These are phyloP conservation scores for Hemithea aestivaria DNA, from an alignment of 2,888 invertebrate species.

Conservation along the genomic window DNA sequence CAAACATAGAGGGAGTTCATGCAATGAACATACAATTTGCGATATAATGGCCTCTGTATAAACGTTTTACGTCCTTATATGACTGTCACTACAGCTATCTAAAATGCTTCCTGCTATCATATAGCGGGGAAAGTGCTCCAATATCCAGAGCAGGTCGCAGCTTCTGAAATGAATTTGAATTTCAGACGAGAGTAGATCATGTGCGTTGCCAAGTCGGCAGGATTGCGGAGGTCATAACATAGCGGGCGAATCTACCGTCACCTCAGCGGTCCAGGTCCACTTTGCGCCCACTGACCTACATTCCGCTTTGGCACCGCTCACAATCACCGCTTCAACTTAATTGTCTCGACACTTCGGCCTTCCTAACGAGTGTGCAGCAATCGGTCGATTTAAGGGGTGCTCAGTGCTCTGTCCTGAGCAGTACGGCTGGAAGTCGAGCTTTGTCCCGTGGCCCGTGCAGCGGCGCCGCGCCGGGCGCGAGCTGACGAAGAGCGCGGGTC, in stretches of 20 bases:
- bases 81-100: slow-evolving; percentile 10
- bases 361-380: slow-evolving; percentile 76
- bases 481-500: slow-evolving; percentile 37
- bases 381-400: slow-evolving; percentile 70
- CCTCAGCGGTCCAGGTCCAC: slow-evolving; percentile 67
- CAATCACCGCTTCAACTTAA: slow-evolving; percentile 79
- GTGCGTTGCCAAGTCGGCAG: slow-evolving; percentile 54
- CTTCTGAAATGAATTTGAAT: slow-evolving; percentile 33
- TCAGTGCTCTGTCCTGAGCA: slow-evolving; percentile 46
- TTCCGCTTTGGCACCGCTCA: slow-evolving; percentile 76
- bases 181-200: slow-evolving; percentile 32
- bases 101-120: slow-evolving; percentile 6
- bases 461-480: neutral
- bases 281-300: slow-evolving; percentile 72
- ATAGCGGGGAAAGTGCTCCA: slow-evolving; percentile 18
- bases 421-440: slow-evolving; percentile 38
- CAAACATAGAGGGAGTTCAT: slow-evolving; percentile 26
- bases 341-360: slow-evolving; percentile 76
- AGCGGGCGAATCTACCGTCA: slow-evolving; percentile 52
- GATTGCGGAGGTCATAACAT: slow-evolving; percentile 51
- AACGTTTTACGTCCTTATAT: slow-evolving; percentile 24
- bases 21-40: slow-evolving; percentile 25
- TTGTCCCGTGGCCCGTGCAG: slow-evolving; percentile 8
- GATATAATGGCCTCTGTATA: slow-evolving; percentile 20
- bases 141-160: slow-evolving; percentile 23